Percentiles rank a stretch among this genome's conserved stretches.
Evolutionary conservation across 2,797 vertebrate genomes (phyloP).

Genomic region (Centropyge bicolor): DNA sequence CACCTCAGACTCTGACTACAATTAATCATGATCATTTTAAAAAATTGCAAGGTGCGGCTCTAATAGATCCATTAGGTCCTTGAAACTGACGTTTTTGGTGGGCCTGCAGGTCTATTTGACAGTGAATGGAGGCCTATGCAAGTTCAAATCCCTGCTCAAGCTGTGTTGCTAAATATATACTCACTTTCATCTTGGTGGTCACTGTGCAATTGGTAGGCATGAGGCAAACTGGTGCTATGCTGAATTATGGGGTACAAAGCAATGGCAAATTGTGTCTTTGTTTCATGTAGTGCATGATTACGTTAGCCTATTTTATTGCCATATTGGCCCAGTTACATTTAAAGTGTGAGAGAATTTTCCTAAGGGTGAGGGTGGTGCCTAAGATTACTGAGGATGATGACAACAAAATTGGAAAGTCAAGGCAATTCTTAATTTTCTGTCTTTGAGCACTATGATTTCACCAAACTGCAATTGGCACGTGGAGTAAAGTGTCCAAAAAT

Average conservation of each 20-base stretch:
- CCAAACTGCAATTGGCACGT: constrained; percentile 1
- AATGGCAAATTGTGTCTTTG: neutral
- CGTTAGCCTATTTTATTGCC: constrained; percentile 1
- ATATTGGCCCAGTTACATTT: constrained; percentile 11
- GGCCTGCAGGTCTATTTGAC: neutral
- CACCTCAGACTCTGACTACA: neutral
- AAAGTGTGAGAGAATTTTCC: constrained; percentile 1
- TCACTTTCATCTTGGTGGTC: constrained; percentile 12
- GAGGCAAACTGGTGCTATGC: neutral
- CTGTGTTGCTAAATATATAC: neutral
- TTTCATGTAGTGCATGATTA: constrained; percentile 16
- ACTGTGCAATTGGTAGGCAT: neutral
- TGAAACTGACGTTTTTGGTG: neutral
- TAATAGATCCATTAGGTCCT: neutral
- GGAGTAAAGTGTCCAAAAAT: constrained; percentile 10
- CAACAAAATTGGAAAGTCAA: neutral
- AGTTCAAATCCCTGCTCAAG: constrained; percentile 17
- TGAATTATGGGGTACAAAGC: constrained; percentile 1
- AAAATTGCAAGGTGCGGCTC: too few relatives aligned
- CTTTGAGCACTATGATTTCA: neutral
- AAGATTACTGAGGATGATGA: neutral
- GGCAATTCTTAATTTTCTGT: neutral
- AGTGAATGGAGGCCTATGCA: neutral
- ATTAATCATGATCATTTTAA: neutral
- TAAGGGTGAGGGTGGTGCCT: neutral